Percentiles rank a stretch among this genome's conserved stretches.
Evolutionary conservation across 2,888 invertebrate species (phyloP).

Genomic region (Plagodis dolabraria): DNA sequence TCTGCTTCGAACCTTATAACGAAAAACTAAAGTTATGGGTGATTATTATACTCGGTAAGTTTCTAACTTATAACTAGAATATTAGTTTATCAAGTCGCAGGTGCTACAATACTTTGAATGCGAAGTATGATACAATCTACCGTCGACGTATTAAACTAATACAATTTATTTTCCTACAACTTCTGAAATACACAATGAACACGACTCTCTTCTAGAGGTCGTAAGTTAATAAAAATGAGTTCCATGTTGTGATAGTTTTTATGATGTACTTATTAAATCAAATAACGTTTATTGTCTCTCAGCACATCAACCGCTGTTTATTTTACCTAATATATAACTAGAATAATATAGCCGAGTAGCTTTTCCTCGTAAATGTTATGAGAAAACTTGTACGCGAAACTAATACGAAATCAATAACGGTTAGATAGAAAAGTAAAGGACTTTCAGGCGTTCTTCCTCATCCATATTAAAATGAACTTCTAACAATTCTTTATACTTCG

Average conservation of each 20-base stretch:
- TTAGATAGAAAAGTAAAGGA: conserved; percentile 2
- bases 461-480: too few species aligned
- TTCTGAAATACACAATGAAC: conserved; percentile 29
- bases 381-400: conserved; percentile 1
- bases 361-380: neutral
- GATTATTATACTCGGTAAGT: neutral
- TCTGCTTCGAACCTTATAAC: conserved; percentile 24
- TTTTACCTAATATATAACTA: conserved; percentile 3
- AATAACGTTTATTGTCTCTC: too few species aligned
- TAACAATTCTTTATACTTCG: too few species aligned
- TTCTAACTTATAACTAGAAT: conserved; percentile 10
- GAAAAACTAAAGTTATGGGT: conserved; percentile 26
- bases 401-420: conserved; percentile 5
- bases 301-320: too few species aligned
- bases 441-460: neutral
- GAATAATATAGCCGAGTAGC: neutral
- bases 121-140: conserved; percentile 13
- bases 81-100: conserved; percentile 27
- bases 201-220: conserved; percentile 37
- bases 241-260: too few species aligned
- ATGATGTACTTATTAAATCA: too few species aligned
- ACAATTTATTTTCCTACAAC: conserved; percentile 12
- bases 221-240: too few species aligned
- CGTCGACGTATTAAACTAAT: conserved; percentile 8
- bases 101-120: conserved; percentile 26